These are phyloP conservation scores for Lamellibrachia luymesi DNA, from an alignment of 1,140 invertebrate genomes.

Conservation along the genomic window DNA sequence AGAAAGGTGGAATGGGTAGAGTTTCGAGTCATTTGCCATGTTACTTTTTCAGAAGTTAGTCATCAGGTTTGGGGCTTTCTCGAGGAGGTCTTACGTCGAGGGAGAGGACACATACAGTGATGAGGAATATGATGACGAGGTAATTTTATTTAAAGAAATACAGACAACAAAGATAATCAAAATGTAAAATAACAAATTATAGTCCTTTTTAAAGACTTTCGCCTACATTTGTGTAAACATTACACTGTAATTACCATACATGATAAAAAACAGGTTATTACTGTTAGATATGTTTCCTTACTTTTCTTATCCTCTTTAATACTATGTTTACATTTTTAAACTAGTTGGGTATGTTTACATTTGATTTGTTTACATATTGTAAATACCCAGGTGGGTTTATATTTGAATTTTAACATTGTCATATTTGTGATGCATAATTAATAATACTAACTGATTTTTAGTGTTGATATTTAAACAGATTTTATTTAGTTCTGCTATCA, in stretches of 20 bases:
- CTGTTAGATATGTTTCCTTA: too few relatives aligned
- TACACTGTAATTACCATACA: too few relatives aligned
- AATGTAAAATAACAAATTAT: too few relatives aligned
- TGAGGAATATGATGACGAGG: not conserved
- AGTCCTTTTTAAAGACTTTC: too few relatives aligned
- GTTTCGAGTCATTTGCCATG: constrained; percentile 7
- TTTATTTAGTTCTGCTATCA: not conserved
- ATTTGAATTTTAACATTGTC: not conserved
- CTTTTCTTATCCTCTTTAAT: too few relatives aligned
- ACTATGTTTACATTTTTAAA: too few relatives aligned
- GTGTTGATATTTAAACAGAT: too few relatives aligned
- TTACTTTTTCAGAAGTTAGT: constrained; percentile 41
- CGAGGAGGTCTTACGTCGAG: not conserved
- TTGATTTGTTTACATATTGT: not conserved
- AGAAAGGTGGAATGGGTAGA: not conserved
- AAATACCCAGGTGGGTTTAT: not conserved
- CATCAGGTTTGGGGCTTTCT: constrained; percentile 48
- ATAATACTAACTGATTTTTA: too few relatives aligned
- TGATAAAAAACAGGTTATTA: too few relatives aligned
- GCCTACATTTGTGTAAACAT: not conserved
- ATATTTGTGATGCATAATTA: not conserved
- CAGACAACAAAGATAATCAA: too few relatives aligned
- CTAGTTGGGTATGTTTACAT: not conserved
- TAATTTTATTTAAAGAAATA: not conserved
- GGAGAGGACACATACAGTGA: not conserved